Percentiles rank a stretch among this genome's conserved stretches.
Evolutionary conservation across 2,113 vertebrate genomes (phyloP).

Genomic region (Terrapene triunguis): DNA sequence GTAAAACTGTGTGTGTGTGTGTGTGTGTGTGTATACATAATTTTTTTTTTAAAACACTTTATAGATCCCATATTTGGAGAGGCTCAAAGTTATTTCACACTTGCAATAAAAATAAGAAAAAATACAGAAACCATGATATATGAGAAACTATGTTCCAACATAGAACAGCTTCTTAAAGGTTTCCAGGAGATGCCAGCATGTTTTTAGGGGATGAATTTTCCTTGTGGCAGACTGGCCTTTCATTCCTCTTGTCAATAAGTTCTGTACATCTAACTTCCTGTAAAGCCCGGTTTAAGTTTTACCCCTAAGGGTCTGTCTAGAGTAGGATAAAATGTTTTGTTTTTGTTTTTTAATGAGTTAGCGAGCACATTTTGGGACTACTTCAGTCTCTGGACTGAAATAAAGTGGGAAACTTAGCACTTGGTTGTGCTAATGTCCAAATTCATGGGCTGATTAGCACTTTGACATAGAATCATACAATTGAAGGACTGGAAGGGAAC

Average conservation of each 20-base stretch:
- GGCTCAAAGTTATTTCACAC: background rate
- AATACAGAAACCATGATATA: background rate
- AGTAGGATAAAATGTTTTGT: background rate
- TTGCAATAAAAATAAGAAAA: background rate
- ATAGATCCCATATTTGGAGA: background rate
- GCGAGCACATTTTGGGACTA: conserved; percentile 5
- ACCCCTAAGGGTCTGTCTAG: conserved; percentile 37
- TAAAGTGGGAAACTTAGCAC: background rate
- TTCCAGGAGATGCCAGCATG: background rate
- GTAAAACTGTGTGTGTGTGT: background rate
- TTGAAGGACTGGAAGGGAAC: too few relatives aligned
- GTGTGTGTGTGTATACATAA: accelerated
- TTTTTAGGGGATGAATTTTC: background rate
- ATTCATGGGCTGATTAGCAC: background rate
- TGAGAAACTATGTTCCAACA: background rate
- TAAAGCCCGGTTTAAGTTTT: background rate
- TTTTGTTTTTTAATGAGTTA: background rate
- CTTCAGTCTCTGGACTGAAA: conserved; percentile 12
- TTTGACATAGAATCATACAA: background rate
- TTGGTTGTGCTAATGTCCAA: background rate
- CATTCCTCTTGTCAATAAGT: background rate
- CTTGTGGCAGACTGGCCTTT: conserved; percentile 21
- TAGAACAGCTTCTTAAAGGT: background rate
- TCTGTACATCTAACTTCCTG: background rate
- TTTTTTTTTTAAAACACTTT: accelerated